Evolutionary conservation across 2,113 vertebrate genomes (phyloP).

Genomic region (Melanotaenia duboulayi): DNA sequence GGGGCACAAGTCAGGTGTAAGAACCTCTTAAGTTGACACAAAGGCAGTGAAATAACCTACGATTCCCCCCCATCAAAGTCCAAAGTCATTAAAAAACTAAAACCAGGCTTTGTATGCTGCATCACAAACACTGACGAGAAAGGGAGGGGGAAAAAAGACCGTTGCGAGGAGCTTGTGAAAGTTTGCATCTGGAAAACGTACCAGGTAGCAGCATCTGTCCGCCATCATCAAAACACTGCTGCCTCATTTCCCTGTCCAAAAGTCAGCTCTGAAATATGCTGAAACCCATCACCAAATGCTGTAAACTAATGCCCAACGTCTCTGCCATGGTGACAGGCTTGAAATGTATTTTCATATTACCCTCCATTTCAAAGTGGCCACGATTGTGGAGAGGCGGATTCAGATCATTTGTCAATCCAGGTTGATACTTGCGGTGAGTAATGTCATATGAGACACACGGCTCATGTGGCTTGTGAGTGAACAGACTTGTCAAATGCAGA

Average conservation of each 20-base stretch:
- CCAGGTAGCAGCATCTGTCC: conserved; percentile 50
- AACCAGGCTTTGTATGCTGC: conserved; percentile 9
- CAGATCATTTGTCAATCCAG: conserved; percentile 58
- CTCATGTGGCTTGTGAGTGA: conserved; percentile 35
- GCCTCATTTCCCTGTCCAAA: conserved; percentile 59
- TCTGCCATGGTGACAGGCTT: conserved; percentile 53
- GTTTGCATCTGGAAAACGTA: not conserved
- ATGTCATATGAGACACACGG: conserved; percentile 38
- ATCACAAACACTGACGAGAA: conserved; percentile 3
- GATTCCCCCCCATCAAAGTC: conserved; percentile 12
- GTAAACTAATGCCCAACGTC: conserved; percentile 39
- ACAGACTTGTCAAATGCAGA: conserved; percentile 52
- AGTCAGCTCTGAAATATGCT: conserved; percentile 50
- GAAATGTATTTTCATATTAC: conserved; percentile 70
- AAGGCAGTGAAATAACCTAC: conserved; percentile 32
- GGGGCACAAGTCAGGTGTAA: conserved; percentile 34
- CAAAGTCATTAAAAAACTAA: conserved; percentile 34
- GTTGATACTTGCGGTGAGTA: conserved; percentile 48
- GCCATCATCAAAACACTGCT: conserved; percentile 49
- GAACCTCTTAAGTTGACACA: conserved; percentile 28
- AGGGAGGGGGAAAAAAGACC: not conserved
- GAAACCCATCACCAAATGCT: conserved; percentile 40
- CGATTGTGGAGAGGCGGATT: conserved; percentile 27
- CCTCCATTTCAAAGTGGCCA: conserved; percentile 52
- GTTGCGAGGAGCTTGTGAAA: conserved; percentile 7